phyloP scores from a whole-genome alignment of 2,797 vertebrate genomes.

The Hippopotamyrus pictus region DNA sequence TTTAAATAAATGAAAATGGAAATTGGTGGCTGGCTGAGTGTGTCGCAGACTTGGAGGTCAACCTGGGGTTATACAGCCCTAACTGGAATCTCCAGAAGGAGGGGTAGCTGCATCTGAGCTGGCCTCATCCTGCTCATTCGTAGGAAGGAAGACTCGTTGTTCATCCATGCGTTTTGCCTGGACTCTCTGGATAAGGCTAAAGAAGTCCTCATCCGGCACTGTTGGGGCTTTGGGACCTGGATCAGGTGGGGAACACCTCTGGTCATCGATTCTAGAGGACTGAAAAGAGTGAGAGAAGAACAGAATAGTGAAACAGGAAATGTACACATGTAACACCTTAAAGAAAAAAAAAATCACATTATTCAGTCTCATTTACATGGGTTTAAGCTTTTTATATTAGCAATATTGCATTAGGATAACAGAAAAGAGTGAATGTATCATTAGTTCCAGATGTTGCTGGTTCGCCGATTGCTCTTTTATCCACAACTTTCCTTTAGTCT shows the following conservation, averaged over 20 bases:
- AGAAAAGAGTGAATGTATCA: neutral
- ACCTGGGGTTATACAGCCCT: conserved; percentile 32
- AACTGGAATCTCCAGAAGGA: conserved; percentile 41
- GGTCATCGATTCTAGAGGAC: conserved; percentile 84
- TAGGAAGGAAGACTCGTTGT: conserved; percentile 71
- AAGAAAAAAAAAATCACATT: neutral
- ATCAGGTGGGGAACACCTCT: conserved; percentile 74
- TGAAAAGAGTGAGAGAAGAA: conserved; percentile 28
- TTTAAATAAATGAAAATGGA: conserved; percentile 6
- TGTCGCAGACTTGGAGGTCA: neutral
- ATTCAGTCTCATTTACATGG: neutral
- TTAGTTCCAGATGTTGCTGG: neutral
- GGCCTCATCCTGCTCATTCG: conserved; percentile 48
- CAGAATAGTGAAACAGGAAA: neutral
- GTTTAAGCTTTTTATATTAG: neutral
- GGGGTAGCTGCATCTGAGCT: conserved; percentile 32
- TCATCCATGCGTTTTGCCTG: conserved; percentile 88
- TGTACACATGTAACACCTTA: neutral
- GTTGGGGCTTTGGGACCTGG: conserved; percentile 64
- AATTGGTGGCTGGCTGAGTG: neutral
- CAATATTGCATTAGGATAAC: neutral
- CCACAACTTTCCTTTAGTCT: neutral
- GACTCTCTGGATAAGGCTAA: conserved; percentile 81
- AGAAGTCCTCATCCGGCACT: conserved; percentile 80
- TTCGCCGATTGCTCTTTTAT: neutral